Percentiles rank a stretch among this genome's conserved stretches.
These are phyloP conservation scores for Shinisaurus crocodilurus DNA, from an alignment of 2,113 vertebrate species.

Conservation along the genomic window DNA sequence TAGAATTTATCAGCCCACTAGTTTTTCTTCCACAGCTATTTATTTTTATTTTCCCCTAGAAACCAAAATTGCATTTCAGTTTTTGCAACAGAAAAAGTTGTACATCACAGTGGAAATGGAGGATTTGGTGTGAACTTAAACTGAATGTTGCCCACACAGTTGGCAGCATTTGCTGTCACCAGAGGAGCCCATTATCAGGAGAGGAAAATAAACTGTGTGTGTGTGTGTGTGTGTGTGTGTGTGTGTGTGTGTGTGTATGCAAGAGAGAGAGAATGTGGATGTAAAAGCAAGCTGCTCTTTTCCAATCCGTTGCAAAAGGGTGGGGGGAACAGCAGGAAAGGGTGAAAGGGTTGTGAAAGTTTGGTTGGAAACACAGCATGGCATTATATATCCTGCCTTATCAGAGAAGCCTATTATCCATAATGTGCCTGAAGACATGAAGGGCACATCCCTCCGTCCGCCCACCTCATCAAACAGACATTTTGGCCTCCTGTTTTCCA, in stretches of 20 bases:
- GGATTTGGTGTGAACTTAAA: constrained; percentile 28
- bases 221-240: constrained; percentile 22
- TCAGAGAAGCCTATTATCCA: background rate
- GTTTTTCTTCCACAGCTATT: constrained; percentile 1
- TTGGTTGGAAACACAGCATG: constrained; percentile 28
- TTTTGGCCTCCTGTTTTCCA: background rate
- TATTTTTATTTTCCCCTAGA: constrained; percentile 27
- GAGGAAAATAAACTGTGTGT: constrained; percentile 39
- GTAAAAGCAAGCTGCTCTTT: constrained; percentile 20
- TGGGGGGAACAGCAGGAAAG: constrained; percentile 5
- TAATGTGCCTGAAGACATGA: background rate
- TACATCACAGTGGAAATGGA: background rate
- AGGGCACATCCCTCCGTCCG: background rate
- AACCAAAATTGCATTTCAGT: constrained; percentile 39
- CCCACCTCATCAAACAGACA: constrained; percentile 3
- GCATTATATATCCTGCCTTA: background rate
- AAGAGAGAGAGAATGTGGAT: background rate
- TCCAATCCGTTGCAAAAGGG: background rate
- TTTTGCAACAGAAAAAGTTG: constrained; percentile 40
- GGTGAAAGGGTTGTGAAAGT: background rate
- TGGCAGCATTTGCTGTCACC: constrained; percentile 54
- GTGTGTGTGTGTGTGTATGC: too few species aligned
- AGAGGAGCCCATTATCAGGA: constrained; percentile 47
- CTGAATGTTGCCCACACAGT: constrained; percentile 23
- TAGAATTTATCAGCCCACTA: constrained; percentile 19